Percentiles rank a stretch among this genome's conserved stretches.
phyloP scores from a whole-genome alignment of 2,797 vertebrate genomes.

The Protosalanx chinensis region DNA sequence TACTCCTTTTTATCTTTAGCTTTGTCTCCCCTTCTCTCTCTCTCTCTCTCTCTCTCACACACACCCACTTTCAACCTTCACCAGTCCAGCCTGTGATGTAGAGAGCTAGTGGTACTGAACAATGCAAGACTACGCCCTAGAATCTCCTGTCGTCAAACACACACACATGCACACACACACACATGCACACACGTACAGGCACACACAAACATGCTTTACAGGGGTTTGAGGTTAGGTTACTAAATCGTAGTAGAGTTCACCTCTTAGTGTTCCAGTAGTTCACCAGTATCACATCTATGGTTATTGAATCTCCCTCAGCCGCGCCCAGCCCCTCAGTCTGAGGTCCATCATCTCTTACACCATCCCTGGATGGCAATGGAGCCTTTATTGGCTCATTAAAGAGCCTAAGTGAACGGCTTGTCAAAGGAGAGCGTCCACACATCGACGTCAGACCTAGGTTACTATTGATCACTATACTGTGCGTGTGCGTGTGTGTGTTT shows the following conservation, averaged over 20 bases:
- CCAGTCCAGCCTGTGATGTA: too few relatives aligned
- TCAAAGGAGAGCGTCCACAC: not conserved
- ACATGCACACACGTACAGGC: not conserved
- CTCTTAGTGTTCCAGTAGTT: not conserved
- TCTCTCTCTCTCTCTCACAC: constrained; percentile 1
- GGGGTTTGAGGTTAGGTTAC: not conserved
- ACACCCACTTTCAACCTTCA: not conserved
- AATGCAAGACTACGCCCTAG: too few relatives aligned
- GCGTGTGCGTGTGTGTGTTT: constrained; percentile 8
- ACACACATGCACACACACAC: not conserved
- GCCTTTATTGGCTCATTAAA: not conserved
- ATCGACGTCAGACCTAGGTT: not conserved
- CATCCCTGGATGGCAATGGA: not conserved
- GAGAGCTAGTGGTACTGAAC: too few relatives aligned
- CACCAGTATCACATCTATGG: not conserved
- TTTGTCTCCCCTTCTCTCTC: constrained; percentile 1
- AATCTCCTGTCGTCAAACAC: not conserved
- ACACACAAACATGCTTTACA: not conserved
- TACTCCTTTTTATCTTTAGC: not conserved
- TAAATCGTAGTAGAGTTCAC: not conserved
- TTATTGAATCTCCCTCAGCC: not conserved
- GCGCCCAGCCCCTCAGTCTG: not conserved
- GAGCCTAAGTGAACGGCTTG: not conserved
- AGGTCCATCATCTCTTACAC: not conserved
- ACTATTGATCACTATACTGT: not conserved